Percentiles rank a stretch among this genome's conserved stretches.
These are phyloP conservation scores for Drosophila aff. DNA, from an alignment of 1,140 invertebrate species.

Conservation along the genomic window DNA sequence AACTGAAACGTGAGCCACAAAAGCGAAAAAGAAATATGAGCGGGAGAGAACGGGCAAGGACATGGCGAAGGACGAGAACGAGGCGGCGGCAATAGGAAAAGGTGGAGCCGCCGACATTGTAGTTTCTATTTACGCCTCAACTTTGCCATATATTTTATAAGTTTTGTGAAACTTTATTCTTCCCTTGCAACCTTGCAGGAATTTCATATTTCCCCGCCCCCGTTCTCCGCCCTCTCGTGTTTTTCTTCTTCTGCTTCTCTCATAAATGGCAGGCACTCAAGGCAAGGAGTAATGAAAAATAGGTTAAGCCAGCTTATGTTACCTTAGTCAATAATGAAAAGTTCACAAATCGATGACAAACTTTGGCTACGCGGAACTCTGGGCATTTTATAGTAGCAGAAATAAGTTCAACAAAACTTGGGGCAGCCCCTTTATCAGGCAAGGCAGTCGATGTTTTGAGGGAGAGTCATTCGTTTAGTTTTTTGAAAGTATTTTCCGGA, in stretches of 20 bases:
- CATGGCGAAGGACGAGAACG: not conserved
- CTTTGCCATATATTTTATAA: conserved; percentile 72
- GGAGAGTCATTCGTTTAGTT: not conserved
- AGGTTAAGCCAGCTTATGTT: conserved; percentile 43
- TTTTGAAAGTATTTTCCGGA: not conserved
- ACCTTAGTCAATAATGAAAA: conserved; percentile 43
- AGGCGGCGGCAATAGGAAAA: not conserved
- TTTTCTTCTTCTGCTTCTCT: not conserved
- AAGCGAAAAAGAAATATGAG: conserved; percentile 11
- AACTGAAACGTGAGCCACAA: conserved; percentile 54
- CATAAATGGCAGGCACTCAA: conserved; percentile 45
- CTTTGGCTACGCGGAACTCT: not conserved
- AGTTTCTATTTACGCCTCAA: conserved; percentile 66
- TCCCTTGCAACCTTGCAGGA: conserved; percentile 41
- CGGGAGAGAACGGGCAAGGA: not conserved
- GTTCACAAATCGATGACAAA: conserved; percentile 46
- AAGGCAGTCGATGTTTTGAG: not conserved
- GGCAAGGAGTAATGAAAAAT: conserved; percentile 43
- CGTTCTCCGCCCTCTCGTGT: conserved; percentile 8
- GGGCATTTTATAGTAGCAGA: conserved; percentile 5
- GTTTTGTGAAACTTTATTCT: conserved; percentile 45
- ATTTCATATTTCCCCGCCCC: conserved; percentile 22
- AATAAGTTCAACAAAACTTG: conserved; percentile 20
- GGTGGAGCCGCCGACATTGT: conserved; percentile 35
- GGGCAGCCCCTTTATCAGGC: not conserved